Conservation (phyloP, 2,113 vertebrate species). For the Myiozetetes cayanensis region DNA sequence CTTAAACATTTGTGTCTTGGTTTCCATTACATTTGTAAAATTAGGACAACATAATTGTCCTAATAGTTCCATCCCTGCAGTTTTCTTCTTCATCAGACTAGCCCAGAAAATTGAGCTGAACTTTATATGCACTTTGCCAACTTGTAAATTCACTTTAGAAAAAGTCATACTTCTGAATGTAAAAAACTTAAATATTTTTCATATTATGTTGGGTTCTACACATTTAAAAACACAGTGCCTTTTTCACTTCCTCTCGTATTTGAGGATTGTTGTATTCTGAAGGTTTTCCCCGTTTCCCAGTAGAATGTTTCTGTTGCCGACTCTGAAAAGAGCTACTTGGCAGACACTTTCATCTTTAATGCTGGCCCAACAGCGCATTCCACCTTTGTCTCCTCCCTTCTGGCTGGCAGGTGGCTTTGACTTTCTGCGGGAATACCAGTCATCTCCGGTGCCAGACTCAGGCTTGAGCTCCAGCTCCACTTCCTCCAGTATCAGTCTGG, state of each 20-base stretch:
- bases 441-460: slow-evolving; percentile 90
- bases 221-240: background rate
- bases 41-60: background rate
- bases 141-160: background rate
- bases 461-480: slow-evolving; percentile 95
- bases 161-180: background rate
- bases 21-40: background rate
- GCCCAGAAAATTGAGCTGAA: background rate
- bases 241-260: fast-evolving
- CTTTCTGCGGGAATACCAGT: slow-evolving; percentile 93
- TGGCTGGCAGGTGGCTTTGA: slow-evolving; percentile 85
- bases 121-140: background rate
- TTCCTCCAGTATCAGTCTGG: slow-evolving; percentile 94
- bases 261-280: background rate
- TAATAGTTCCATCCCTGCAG: background rate
- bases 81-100: background rate
- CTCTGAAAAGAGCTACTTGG: background rate
- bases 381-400: slow-evolving; percentile 31
- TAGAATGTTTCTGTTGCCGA: background rate
- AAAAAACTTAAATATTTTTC: background rate
- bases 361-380: background rate
- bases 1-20: background rate
- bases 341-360: background rate
- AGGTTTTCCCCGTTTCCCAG: background rate
- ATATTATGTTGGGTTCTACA: background rate